These are phyloP conservation scores for Arbacia lixula DNA, from an alignment of 53 echinoderm and acorn worm species.

Conservation along the genomic window DNA sequence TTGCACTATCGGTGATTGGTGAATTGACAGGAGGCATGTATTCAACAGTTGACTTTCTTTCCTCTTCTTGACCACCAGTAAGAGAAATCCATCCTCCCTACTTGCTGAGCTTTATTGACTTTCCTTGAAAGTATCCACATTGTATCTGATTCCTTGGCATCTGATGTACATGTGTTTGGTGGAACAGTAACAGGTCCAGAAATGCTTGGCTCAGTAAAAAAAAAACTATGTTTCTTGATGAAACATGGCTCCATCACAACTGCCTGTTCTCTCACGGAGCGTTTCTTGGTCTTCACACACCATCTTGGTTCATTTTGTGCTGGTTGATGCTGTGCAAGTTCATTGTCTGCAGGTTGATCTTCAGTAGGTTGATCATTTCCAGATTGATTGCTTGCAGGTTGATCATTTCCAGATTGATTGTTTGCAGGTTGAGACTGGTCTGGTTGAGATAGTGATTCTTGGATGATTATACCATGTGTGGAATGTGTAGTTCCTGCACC, in stretches of 20 bases:
- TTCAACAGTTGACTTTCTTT: conserved; percentile 58
- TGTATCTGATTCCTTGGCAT: conserved; percentile 52
- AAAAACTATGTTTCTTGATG: conserved; percentile 55
- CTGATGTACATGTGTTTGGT: conserved; percentile 1
- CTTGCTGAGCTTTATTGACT: conserved; percentile 25
- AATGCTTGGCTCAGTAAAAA: conserved; percentile 40
- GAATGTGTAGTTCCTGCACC: conserved; percentile 68
- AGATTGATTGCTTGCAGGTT: conserved; percentile 12
- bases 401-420: no score
- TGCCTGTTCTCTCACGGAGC: conserved; percentile 21
- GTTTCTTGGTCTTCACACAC: conserved; percentile 34
- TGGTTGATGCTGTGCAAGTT: conserved; percentile 15
- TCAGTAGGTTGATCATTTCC: conserved; percentile 2
- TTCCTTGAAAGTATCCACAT: conserved; percentile 52
- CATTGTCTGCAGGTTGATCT: conserved; percentile 25
- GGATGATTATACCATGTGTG: conserved; percentile 62
- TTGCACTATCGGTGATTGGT: conserved; percentile 48
- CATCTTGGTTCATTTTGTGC: conserved; percentile 36
- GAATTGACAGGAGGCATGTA: conserved; percentile 68
- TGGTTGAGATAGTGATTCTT: conserved; percentile 50
- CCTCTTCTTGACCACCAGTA: conserved; percentile 23
- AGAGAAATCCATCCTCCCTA: conserved; percentile 69
- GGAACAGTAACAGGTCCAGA: conserved; percentile 36
- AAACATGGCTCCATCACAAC: conserved; percentile 61
- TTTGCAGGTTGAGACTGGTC: no score